Conservation (phyloP, 2,797 vertebrate genomes). For the Argyrosomus regius region DNA sequence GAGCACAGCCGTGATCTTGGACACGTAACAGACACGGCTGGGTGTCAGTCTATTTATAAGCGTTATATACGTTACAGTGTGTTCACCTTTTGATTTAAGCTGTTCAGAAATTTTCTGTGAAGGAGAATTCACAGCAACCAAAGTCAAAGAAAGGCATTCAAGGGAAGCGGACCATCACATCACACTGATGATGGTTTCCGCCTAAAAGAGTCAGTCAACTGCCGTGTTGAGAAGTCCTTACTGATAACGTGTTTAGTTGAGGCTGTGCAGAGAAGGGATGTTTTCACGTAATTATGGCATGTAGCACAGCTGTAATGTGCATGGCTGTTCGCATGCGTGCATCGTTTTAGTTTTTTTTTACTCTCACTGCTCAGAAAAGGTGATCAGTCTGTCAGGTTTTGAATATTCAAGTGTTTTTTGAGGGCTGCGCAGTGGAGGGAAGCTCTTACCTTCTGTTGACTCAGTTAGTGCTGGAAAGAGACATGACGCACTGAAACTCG, state of each 20-base stretch:
- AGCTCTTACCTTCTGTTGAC: conserved; percentile 61
- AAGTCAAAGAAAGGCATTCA: not conserved
- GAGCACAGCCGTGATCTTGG: conserved; percentile 24
- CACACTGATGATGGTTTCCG: not conserved
- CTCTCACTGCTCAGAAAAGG: not conserved
- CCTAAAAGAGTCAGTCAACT: not conserved
- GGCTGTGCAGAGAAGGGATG: not conserved
- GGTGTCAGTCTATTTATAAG: conserved; percentile 40
- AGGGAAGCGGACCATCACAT: conserved; percentile 11
- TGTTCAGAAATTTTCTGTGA: not conserved
- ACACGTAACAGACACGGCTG: conserved; percentile 42
- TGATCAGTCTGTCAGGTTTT: conserved; percentile 37
- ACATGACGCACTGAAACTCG: conserved; percentile 75
- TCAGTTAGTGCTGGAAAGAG: conserved; percentile 63
- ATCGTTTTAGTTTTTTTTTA: not conserved
- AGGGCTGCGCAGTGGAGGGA: conserved; percentile 26
- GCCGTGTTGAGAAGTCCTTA: not conserved
- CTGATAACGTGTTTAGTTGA: not conserved
- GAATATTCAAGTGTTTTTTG: conserved; percentile 26
- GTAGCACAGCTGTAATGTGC: not conserved
- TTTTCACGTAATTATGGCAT: not conserved
- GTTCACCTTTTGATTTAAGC: conserved; percentile 23
- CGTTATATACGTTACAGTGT: not conserved
- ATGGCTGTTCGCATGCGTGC: not conserved
- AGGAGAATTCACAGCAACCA: not conserved